These are phyloP conservation scores for Engraulis encrasicolus DNA, from an alignment of 2,113 vertebrate genomes.

Conservation along the genomic window DNA sequence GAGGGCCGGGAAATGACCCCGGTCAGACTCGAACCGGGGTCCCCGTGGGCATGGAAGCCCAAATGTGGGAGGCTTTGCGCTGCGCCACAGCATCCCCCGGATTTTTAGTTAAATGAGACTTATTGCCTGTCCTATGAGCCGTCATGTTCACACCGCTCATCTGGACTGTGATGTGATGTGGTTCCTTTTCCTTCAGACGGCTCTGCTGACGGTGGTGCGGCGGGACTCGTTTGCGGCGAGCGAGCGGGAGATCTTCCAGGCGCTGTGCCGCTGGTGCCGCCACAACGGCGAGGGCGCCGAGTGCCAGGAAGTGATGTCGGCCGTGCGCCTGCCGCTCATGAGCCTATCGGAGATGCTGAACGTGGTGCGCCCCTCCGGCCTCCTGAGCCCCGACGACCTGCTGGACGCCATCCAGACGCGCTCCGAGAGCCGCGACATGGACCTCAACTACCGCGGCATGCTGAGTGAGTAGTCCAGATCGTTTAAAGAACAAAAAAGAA, in stretches of 20 bases:
- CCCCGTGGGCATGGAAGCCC: too few relatives aligned
- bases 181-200: slow-evolving; percentile 72
- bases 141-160: neutral
- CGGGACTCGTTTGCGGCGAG: slow-evolving; percentile 94
- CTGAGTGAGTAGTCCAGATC: slow-evolving; percentile 92
- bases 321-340: slow-evolving; percentile 94
- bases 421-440: slow-evolving; percentile 97
- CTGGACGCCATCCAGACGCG: slow-evolving; percentile 97
- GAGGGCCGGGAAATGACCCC: too few relatives aligned
- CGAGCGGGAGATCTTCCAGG: slow-evolving; percentile 96
- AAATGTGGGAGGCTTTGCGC: too few relatives aligned
- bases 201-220: slow-evolving; percentile 86
- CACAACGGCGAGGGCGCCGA: slow-evolving; percentile 84
- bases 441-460: slow-evolving; percentile 98
- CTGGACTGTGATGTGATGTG: neutral
- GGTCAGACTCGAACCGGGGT: too few relatives aligned
- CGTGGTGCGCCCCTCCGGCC: slow-evolving; percentile 88
- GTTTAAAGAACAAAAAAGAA: too few relatives aligned
- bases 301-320: slow-evolving; percentile 88
- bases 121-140: neutral
- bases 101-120: too few relatives aligned
- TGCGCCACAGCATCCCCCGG: too few relatives aligned
- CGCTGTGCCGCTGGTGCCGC: slow-evolving; percentile 91
- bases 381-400: slow-evolving; percentile 92
- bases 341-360: slow-evolving; percentile 95